Conservation (phyloP, 2,888 invertebrate species). For the Orthonevra nobilis region DNA sequence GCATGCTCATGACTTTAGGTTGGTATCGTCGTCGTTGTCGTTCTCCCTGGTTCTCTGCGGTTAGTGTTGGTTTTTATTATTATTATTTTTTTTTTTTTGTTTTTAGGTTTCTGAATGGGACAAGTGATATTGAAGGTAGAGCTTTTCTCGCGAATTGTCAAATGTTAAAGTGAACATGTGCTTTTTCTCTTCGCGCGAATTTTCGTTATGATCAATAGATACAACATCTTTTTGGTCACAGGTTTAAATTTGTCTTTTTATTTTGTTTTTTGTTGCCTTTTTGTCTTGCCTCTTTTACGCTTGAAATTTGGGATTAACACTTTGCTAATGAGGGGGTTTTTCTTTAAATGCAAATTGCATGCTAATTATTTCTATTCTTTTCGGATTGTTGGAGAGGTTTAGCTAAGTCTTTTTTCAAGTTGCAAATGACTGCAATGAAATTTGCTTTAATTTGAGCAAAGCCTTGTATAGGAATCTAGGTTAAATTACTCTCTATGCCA, state of each 20-base stretch:
- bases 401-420: no score
- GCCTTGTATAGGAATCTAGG: no score
- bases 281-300: not conserved
- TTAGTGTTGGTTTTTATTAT: not conserved
- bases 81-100: no score
- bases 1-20: no score
- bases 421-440: no score
- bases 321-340: not conserved
- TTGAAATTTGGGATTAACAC: constrained; percentile 13
- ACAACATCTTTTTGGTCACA: constrained; percentile 49
- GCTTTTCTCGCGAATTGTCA: constrained; percentile 36
- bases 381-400: no score
- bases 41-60: constrained; percentile 21
- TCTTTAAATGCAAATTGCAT: not conserved
- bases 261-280: constrained; percentile 3
- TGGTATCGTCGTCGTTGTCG: constrained; percentile 26
- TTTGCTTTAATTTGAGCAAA: no score
- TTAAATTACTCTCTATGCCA: no score
- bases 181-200: constrained; percentile 30
- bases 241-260: not conserved
- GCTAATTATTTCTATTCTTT: not conserved
- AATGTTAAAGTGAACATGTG: constrained; percentile 55
- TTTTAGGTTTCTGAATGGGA: constrained; percentile 1
- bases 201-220: constrained; percentile 40
- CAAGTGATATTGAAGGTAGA: constrained; percentile 1